These are phyloP conservation scores for Temnothorax rugatulus DNA, from an alignment of 2,888 invertebrate genomes.

Conservation along the genomic window DNA sequence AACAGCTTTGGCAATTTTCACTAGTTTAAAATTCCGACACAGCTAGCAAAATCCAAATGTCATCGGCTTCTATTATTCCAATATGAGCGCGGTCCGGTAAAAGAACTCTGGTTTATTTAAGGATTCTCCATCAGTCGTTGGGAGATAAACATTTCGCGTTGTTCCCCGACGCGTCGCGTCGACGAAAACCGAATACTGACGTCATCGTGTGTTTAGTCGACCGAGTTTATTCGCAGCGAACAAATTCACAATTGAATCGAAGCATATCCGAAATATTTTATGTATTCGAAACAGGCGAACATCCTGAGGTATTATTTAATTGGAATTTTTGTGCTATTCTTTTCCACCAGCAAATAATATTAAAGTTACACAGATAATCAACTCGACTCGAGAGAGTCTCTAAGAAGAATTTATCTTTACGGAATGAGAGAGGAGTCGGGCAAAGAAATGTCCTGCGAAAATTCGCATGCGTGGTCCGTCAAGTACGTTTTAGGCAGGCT, in stretches of 20 bases:
- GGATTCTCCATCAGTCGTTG: neutral
- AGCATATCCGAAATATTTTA: neutral
- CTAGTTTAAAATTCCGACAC: neutral
- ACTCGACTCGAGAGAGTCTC: neutral
- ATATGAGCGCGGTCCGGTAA: neutral
- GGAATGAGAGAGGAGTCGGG: neutral
- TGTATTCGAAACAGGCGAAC: neutral
- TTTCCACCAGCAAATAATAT: neutral
- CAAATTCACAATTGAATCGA: neutral
- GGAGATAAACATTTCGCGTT: conserved; percentile 38
- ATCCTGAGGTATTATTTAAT: neutral
- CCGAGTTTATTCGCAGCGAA: conserved; percentile 27
- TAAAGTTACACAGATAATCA: conserved; percentile 6
- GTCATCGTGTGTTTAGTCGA: conserved; percentile 20
- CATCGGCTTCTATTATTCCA: conserved; percentile 26
- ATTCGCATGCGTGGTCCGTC: neutral
- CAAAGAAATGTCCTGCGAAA: neutral
- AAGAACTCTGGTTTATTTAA: conserved; percentile 46
- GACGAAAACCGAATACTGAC: conserved; percentile 14
- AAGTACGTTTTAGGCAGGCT: neutral
- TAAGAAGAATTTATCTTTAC: neutral
- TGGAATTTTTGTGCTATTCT: neutral
- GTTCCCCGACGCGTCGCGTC: neutral
- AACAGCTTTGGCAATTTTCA: conserved; percentile 2
- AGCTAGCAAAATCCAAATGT: neutral